Conservation (phyloP, 2,797 vertebrate species). For the Hephaestus fuliginosus region DNA sequence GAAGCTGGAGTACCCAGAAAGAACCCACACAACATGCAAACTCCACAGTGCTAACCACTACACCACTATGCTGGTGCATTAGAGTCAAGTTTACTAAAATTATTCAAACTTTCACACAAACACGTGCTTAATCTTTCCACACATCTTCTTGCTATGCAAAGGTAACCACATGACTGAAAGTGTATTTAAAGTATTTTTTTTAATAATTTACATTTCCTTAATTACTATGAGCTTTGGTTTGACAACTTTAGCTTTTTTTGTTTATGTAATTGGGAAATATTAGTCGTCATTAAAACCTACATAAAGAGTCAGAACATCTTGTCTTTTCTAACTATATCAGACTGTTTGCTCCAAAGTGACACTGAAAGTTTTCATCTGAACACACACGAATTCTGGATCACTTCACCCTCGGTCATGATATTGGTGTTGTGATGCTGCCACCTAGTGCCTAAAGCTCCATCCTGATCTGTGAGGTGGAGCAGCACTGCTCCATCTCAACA, state of each 20-base stretch:
- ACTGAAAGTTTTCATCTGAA: not conserved
- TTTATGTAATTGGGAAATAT: not conserved
- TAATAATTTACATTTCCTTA: not conserved
- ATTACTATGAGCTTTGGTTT: not conserved
- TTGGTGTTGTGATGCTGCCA: slow-evolving; percentile 62
- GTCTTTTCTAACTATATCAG: not conserved
- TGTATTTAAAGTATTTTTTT: not conserved
- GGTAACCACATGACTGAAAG: not conserved
- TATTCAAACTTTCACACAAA: not conserved
- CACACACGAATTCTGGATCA: not conserved
- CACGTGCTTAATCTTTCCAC: not conserved
- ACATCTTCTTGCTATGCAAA: not conserved
- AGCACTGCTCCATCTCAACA: not conserved
- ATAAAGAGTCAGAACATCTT: not conserved
- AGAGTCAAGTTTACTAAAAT: not conserved
- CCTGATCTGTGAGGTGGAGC: not conserved
- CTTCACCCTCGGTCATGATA: not conserved
- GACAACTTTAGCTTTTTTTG: not conserved
- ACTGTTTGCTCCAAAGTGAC: not conserved
- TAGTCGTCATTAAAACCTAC: not conserved
- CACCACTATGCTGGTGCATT: no score
- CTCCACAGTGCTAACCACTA: no score
- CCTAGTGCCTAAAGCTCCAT: slow-evolving; percentile 55
- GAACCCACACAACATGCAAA: no score
- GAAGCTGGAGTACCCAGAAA: no score